Evolutionary conservation across 2,797 vertebrate genomes (phyloP).

Genomic region (Miichthys miiuy): DNA sequence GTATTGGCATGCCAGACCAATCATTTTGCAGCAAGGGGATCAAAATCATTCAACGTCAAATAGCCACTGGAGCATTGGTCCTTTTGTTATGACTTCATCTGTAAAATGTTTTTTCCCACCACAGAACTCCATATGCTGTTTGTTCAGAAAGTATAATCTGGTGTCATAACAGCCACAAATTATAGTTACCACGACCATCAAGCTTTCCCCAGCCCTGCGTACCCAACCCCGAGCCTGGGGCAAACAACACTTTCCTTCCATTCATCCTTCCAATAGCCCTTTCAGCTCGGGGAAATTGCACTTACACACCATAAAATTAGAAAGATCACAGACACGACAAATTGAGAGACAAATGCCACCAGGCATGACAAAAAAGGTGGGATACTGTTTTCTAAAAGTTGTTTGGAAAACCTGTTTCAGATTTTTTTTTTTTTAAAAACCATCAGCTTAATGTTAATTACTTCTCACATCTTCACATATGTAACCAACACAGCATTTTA

Average conservation of each 20-base stretch:
- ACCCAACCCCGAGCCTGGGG: conserved; percentile 62
- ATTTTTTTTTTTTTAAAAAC: conserved; percentile 12
- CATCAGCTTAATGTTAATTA: background rate
- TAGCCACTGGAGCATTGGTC: conserved; percentile 57
- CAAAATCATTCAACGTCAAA: conserved; percentile 75
- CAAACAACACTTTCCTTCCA: conserved; percentile 80
- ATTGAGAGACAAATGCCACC: conserved; percentile 53
- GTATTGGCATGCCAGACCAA: conserved; percentile 56
- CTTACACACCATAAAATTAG: conserved; percentile 73
- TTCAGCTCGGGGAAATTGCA: conserved; percentile 68
- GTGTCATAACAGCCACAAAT: conserved; percentile 79
- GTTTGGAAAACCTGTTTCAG: conserved; percentile 8
- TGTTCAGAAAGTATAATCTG: conserved; percentile 76
- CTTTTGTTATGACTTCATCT: conserved; percentile 82
- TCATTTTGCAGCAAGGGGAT: conserved; percentile 67
- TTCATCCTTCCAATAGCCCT: conserved; percentile 75
- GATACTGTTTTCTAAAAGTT: conserved; percentile 43
- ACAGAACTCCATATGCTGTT: conserved; percentile 73
- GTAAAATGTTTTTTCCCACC: conserved; percentile 76
- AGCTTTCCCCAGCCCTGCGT: conserved; percentile 59
- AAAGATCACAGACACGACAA: conserved; percentile 72
- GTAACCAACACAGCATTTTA: background rate
- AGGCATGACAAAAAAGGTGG: conserved; percentile 45
- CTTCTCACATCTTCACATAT: background rate
- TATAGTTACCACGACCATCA: conserved; percentile 69